Evolutionary conservation across 2,888 invertebrate genomes (phyloP), one percentile per base, ranked within the genome.

Genomic region (Malacosoma neustria): DNA sequence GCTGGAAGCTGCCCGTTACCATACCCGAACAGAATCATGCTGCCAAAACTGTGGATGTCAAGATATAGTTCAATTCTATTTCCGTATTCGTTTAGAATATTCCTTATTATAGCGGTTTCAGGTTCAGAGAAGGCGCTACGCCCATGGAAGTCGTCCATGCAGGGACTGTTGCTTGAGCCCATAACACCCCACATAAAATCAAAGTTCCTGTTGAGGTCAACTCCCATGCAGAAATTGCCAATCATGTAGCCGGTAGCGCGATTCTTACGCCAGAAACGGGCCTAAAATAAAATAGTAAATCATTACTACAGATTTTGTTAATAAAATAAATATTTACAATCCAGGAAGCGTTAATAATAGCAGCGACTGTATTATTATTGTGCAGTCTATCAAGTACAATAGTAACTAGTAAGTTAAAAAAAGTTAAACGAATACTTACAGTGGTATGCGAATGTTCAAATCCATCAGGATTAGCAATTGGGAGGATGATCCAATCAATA

Each of bases 171-270:
- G 45, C 88, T 89, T 30, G 81, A 79, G 0, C 59, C 64, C 1
- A 86, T 75, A 9, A 22, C 3, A 1, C 87, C 89, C 93, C 93
- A 94, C 42, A 89, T 75, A 49, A 87, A 87, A 38, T 87, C 91
- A 52, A 92, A 94, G 72, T 94, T 94, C 6, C 94, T 80, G 67
- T 94, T 94, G 0, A 90, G 87, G 57, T 95, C 94, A 0, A 90
- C 90, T 1, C 95, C 94, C 7, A 65, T 48, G 52, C 93, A 94
- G 0, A 52, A 0, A 36, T 65, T 47, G 1, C 57, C 51, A 5
- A 34, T 4, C 14, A 57, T 38, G 37, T 63, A 63, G 13, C 68
- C 68, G 3, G 61, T 64, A 0, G 70, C 46, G 0, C 92, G 87
- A 13, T 91, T 92, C 57, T 93, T 92, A 13, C 92, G 87, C 91